phyloP scores from a whole-genome alignment of 2,113 vertebrate species.

The Tragelaphus scriptus region DNA sequence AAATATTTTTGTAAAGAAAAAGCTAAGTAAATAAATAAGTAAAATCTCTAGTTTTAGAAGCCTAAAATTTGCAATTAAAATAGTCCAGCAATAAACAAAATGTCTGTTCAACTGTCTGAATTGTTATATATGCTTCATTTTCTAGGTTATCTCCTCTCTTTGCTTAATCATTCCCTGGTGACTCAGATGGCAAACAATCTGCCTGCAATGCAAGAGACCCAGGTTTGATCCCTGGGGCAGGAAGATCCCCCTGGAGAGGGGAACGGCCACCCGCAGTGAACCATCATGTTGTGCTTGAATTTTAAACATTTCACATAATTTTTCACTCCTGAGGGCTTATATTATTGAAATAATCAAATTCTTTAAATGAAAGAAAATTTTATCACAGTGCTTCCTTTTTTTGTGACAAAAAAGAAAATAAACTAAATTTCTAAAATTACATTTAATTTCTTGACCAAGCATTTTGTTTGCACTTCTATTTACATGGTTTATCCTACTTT shows the following conservation, averaged over 20 bases:
- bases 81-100: not conserved
- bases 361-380: not conserved
- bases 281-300: not conserved
- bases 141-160: not conserved
- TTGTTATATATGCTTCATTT: not conserved
- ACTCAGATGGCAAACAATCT: not conserved
- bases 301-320: not conserved
- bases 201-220: not conserved
- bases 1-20: not conserved
- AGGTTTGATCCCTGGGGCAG: not conserved
- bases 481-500: not conserved
- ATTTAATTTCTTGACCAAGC: not conserved
- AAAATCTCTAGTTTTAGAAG: not conserved
- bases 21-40: not conserved
- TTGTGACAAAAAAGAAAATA: not conserved
- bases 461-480: not conserved
- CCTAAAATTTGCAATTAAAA: not conserved
- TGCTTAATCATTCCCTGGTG: not conserved
- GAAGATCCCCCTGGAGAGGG: not conserved
- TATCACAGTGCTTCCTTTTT: not conserved
- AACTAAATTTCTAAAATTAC: not conserved
- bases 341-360: not conserved
- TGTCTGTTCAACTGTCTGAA: not conserved
- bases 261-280: not conserved
- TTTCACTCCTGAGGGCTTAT: not conserved